Percentiles rank a stretch among this genome's conserved stretches.
Conservation (phyloP, 2,113 vertebrate species). For the Thymallus thymallus region DNA sequence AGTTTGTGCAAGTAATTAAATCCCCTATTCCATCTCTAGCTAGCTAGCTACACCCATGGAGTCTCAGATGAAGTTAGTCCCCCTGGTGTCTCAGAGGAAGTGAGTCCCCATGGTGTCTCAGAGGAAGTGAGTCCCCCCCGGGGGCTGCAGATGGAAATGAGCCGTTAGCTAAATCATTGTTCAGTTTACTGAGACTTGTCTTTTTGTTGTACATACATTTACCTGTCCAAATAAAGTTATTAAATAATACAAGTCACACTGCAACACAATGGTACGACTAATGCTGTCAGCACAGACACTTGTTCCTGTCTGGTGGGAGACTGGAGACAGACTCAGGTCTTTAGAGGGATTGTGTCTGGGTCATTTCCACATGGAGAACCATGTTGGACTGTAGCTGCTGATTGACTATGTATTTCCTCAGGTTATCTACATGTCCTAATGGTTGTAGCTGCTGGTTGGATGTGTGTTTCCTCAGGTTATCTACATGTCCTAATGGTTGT, state of each 20-base stretch:
- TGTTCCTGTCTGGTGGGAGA: background rate
- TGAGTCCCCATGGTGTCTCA: no score
- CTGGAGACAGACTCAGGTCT: slow-evolving; percentile 12
- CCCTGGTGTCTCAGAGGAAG: no score
- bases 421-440: slow-evolving; percentile 56
- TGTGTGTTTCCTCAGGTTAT: slow-evolving; percentile 51
- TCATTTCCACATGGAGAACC: background rate
- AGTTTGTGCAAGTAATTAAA: slow-evolving; percentile 56
- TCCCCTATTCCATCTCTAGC: background rate
- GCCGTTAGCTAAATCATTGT: no score
- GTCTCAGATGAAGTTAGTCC: no score
- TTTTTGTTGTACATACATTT: no score
- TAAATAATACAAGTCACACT: background rate
- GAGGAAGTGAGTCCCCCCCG: no score
- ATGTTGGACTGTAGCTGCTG: slow-evolving; percentile 33
- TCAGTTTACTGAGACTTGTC: no score
- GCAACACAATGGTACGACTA: background rate
- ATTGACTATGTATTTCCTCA: slow-evolving; percentile 34
- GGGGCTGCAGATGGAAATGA: no score
- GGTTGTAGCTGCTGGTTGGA: slow-evolving; percentile 34
- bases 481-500: slow-evolving; percentile 51
- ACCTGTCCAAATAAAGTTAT: no score
- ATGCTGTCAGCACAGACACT: background rate
- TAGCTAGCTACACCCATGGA: background rate
- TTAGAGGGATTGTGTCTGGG: background rate